These are phyloP conservation scores for Belgica antarctica DNA, from an alignment of 2,888 invertebrate genomes.

Conservation along the genomic window DNA sequence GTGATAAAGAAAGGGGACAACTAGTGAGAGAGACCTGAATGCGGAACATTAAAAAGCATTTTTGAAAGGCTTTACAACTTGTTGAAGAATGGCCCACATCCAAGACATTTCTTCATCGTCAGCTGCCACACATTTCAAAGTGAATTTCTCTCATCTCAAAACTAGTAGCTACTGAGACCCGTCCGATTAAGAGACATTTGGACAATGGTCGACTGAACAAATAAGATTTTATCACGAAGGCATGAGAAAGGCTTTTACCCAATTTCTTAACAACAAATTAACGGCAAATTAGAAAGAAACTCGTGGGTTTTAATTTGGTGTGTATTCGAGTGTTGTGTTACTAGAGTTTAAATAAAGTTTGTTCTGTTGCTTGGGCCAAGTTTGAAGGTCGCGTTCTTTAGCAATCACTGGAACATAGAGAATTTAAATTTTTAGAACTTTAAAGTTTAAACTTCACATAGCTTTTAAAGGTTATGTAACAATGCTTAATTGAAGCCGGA, in stretches of 20 bases:
- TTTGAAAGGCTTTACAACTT: conserved; percentile 7
- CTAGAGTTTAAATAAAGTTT: conserved; percentile 25
- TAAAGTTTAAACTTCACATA: no score
- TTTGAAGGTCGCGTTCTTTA: no score
- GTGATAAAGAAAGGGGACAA: not conserved
- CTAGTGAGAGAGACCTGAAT: not conserved
- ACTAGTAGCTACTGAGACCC: conserved; percentile 34
- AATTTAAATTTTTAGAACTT: no score
- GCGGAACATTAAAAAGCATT: not conserved
- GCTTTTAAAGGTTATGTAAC: no score
- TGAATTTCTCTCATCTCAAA: conserved; percentile 8
- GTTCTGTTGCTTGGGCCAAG: no score
- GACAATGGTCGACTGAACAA: conserved; percentile 16
- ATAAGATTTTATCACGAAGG: conserved; percentile 35
- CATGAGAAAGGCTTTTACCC: conserved; percentile 20
- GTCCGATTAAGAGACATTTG: conserved; percentile 31
- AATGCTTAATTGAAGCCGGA: no score
- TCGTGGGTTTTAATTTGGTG: no score
- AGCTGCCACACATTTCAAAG: conserved; percentile 14
- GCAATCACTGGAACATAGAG: no score
- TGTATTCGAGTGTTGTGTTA: no score
- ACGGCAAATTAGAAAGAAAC: conserved; percentile 33
- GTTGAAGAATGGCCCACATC: conserved; percentile 24
- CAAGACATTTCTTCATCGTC: conserved; percentile 5
- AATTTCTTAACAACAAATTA: conserved; percentile 8